Evolutionary conservation across 2,797 vertebrate species (phyloP), one percentile per base, ranked within the genome.

Genomic region (Sciurus vulgaris): DNA sequence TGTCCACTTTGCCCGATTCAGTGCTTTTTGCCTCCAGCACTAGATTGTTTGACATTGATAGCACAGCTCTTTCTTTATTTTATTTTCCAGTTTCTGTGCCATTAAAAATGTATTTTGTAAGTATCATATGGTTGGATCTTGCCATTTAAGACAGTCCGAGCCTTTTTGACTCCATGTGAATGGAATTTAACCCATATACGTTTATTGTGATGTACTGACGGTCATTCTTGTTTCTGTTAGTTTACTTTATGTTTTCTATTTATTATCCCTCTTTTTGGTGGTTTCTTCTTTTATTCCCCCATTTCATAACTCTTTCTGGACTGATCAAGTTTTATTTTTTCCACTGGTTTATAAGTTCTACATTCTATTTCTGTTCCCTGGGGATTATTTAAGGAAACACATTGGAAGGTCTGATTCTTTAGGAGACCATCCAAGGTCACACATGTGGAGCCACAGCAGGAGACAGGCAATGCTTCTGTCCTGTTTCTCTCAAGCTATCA

Each of bases 131-230:
- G 11, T 59, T 90, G 20, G 8, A 84, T 86, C 86, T 88, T 96
- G 28, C 35, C 69, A 47, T 85, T 91, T 84, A 76, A 61, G 89
- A 95, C n/a, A 7, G 30, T 78, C 51, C 38, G 72, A 91, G 56
- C 20, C 24, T 87, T 72, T 76, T 76, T 89, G 54, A 86, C 9
- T 78, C 49, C 88, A 54, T 78, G 35, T 56, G 14, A 81, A 35
- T 77, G 1, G 81, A 96, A 94, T 90, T 92, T 90, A 95, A 90
- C 49, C 86, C 69, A 86, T 81, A 70, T 79, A 95, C 7, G 54
- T 74, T 90, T 78, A 63, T 63, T 93, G 44, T 93, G 69, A 83
- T 84, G 90, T 90, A 76, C 26, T 54, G 28, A 17, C 51, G 17
- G 72, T 72, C 70, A 17, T 35, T 84, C 59, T 91, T 94, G 28